Percentiles rank a stretch among this genome's conserved stretches.
phyloP scores from a whole-genome alignment of 2,888 invertebrate species.

The Proisotoma minuta region DNA sequence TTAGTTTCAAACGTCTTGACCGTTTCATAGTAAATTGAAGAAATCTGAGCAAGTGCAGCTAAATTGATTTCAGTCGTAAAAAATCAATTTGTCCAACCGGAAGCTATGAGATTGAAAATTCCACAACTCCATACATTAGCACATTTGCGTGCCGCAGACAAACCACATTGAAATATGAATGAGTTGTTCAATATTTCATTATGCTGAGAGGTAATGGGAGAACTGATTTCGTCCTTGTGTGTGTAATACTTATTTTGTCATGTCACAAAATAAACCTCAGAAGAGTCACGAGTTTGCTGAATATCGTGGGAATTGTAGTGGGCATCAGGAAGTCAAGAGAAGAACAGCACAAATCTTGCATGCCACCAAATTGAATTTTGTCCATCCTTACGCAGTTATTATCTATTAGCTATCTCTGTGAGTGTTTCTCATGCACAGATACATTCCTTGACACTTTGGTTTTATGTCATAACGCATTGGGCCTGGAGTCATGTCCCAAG shows the following conservation, averaged over 20 bases:
- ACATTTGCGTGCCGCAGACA: background rate
- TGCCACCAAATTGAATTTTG: slow-evolving; percentile 15
- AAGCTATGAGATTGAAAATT: slow-evolving; percentile 36
- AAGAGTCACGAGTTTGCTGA: background rate
- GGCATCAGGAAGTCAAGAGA: background rate
- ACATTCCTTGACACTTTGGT: slow-evolving; percentile 3
- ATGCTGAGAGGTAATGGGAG: background rate
- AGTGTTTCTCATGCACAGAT: slow-evolving; percentile 2
- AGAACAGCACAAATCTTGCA: background rate
- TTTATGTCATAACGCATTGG: slow-evolving; percentile 17
- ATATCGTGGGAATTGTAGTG: background rate
- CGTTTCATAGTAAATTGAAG: too few species aligned
- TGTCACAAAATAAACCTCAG: background rate
- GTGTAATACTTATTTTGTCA: background rate
- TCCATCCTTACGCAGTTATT: background rate
- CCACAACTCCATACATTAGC: slow-evolving; percentile 5
- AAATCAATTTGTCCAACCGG: slow-evolving; percentile 27
- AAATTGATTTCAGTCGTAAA: slow-evolving; percentile 6
- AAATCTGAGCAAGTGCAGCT: slow-evolving; percentile 10
- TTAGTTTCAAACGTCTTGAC: too few species aligned
- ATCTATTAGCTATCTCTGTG: background rate
- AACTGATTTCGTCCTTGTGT: background rate
- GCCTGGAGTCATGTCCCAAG: background rate
- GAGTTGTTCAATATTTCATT: slow-evolving; percentile 2
- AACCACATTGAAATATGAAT: background rate